Percentiles rank a stretch among this genome's conserved stretches.
These are phyloP conservation scores for Ennomos quercinarius DNA, from an alignment of 2,888 invertebrate genomes.

Conservation along the genomic window DNA sequence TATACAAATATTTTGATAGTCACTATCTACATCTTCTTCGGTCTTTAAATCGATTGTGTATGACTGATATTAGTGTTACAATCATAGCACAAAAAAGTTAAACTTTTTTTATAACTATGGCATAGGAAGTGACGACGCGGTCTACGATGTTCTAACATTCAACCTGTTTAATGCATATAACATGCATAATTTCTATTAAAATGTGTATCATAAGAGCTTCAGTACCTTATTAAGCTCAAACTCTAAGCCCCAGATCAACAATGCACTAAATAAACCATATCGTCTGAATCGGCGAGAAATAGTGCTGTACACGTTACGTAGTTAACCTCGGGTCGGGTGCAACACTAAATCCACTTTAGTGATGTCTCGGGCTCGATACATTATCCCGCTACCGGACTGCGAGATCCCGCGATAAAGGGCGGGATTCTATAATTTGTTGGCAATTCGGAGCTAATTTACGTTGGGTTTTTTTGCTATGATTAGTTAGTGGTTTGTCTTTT, in stretches of 20 bases:
- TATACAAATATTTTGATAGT: too few species aligned
- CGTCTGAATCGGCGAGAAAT: constrained; percentile 49
- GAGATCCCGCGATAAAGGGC: constrained; percentile 64
- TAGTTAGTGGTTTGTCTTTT: constrained; percentile 14
- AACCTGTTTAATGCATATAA: too few species aligned
- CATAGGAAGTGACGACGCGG: too few species aligned
- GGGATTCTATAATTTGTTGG: constrained; percentile 64
- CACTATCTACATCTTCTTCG: too few species aligned
- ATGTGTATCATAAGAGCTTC: too few species aligned
- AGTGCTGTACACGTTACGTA: constrained; percentile 52
- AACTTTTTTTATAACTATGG: too few species aligned
- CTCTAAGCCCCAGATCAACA: constrained; percentile 8
- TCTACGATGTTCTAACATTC: too few species aligned
- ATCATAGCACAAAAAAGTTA: too few species aligned
- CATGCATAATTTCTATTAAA: too few species aligned
- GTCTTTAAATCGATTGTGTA: too few species aligned
- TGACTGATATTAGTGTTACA: too few species aligned
- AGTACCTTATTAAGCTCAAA: constrained; percentile 12
- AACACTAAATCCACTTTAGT: constrained; percentile 75
- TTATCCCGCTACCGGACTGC: constrained; percentile 72
- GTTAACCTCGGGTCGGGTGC: constrained; percentile 70
- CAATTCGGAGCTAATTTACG: constrained; percentile 59
- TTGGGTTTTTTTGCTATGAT: constrained; percentile 32
- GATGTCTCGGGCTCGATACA: constrained; percentile 70
- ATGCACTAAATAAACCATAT: constrained; percentile 42